Evolutionary conservation across 2,888 invertebrate genomes (phyloP).

Genomic region (Nemoura dubitans): DNA sequence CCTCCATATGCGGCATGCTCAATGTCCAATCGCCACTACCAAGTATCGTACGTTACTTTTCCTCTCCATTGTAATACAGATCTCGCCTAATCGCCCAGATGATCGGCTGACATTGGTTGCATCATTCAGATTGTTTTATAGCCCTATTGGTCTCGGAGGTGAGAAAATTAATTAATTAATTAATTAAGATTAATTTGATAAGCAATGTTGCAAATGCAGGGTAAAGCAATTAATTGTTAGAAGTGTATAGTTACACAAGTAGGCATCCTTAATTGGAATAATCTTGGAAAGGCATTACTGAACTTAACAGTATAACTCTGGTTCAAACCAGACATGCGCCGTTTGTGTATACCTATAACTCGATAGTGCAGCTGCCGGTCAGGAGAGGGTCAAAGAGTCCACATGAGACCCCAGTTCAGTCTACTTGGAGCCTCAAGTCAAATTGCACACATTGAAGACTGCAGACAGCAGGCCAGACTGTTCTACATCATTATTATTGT

Average conservation of each 20-base stretch:
- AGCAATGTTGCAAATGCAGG: slow-evolving; percentile 4
- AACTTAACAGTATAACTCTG: neutral
- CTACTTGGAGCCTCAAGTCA: neutral
- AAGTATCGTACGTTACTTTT: neutral
- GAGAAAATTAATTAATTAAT: neutral
- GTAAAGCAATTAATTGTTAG: neutral
- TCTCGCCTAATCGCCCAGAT: neutral
- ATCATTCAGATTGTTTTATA: neutral
- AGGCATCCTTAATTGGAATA: neutral
- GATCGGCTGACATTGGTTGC: neutral
- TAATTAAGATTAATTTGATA: neutral
- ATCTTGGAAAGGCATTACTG: neutral
- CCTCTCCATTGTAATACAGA: neutral
- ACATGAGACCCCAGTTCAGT: neutral
- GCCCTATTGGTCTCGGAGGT: neutral
- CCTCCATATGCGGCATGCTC: neutral
- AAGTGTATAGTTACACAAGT: neutral
- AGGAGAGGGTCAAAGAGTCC: neutral
- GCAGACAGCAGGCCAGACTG: neutral
- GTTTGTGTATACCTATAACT: neutral
- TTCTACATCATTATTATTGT: neutral
- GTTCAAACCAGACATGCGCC: neutral
- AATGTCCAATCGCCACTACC: neutral
- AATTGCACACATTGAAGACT: neutral
- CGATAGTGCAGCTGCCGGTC: neutral